phyloP scores from a whole-genome alignment of 2,888 invertebrate species.

The Harmothoe impar region DNA sequence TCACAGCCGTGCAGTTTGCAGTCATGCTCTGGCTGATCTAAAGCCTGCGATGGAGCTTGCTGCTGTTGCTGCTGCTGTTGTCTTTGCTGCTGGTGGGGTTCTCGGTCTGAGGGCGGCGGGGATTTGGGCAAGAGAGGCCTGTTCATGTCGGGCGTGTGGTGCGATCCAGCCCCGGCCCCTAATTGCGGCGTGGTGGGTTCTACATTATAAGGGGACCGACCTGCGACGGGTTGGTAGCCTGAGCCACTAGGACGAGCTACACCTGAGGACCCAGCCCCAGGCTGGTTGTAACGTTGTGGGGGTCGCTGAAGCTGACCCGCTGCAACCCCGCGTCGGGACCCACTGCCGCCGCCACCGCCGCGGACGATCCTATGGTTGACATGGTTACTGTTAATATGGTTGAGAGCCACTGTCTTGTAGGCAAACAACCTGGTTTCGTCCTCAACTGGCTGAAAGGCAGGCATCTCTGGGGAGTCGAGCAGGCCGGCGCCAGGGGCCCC shows the following conservation, averaged over 20 bases:
- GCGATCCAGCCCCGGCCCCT: not conserved
- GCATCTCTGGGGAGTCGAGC: not conserved
- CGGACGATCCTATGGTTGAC: slow-evolving; percentile 67
- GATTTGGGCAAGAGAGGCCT: slow-evolving; percentile 35
- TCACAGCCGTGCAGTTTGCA: slow-evolving; percentile 80
- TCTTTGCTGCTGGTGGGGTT: slow-evolving; percentile 36
- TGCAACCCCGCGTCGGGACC: slow-evolving; percentile 37
- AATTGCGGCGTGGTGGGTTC: not conserved
- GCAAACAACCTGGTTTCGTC: slow-evolving; percentile 64
- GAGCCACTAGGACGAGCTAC: slow-evolving; percentile 5
- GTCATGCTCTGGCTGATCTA: slow-evolving; percentile 71
- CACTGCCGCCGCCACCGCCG: slow-evolving; percentile 41
- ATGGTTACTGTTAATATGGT: slow-evolving; percentile 66
- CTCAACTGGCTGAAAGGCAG: slow-evolving; percentile 2
- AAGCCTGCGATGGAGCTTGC: not conserved
- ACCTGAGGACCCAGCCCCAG: not conserved
- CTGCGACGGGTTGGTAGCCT: not conserved
- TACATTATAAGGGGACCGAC: not conserved
- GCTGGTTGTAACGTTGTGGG: slow-evolving; percentile 20
- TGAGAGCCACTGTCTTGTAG: slow-evolving; percentile 65
- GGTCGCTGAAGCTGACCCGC: slow-evolving; percentile 54
- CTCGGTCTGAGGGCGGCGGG: slow-evolving; percentile 21
- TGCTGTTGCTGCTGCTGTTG: slow-evolving; percentile 60
- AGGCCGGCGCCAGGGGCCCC: not conserved
- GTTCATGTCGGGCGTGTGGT: slow-evolving; percentile 28